phyloP scores from a whole-genome alignment of 2,797 vertebrate genomes.

The Sebastes variabilis region DNA sequence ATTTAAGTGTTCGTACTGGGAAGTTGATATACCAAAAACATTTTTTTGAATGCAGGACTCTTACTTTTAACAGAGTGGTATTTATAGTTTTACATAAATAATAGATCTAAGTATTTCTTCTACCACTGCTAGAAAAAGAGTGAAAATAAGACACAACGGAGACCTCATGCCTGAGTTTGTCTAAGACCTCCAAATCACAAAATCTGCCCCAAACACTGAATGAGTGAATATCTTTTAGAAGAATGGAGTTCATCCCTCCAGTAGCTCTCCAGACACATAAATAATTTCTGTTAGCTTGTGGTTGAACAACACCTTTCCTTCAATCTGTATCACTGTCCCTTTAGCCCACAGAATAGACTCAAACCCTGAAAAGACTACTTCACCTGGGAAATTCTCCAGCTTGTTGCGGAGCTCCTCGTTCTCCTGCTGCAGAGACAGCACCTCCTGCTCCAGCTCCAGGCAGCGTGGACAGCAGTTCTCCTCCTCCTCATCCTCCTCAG shows the following conservation, averaged over 20 bases:
- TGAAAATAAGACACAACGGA: neutral
- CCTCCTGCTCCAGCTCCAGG: conserved; percentile 97
- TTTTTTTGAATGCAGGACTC: neutral
- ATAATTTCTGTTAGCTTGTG: neutral
- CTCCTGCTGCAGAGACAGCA: conserved; percentile 98
- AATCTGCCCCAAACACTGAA: neutral
- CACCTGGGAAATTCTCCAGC: conserved; percentile 95
- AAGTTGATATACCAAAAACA: too few relatives aligned
- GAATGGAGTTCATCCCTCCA: neutral
- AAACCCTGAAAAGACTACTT: neutral
- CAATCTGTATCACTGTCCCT: neutral
- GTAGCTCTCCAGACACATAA: neutral
- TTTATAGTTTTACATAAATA: neutral
- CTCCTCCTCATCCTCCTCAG: conserved; percentile 97
- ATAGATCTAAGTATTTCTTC: neutral
- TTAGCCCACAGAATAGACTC: neutral
- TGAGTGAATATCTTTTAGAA: neutral
- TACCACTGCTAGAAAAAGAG: neutral
- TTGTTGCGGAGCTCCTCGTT: conserved; percentile 97
- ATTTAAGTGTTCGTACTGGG: too few relatives aligned
- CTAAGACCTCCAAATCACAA: neutral
- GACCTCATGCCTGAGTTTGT: neutral
- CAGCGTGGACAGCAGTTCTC: conserved; percentile 95
- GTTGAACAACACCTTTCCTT: neutral
- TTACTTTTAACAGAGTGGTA: neutral